Base-by-base conservation (phyloP, 2,888 invertebrate genomes). In the Melipona beecheii region DNA sequence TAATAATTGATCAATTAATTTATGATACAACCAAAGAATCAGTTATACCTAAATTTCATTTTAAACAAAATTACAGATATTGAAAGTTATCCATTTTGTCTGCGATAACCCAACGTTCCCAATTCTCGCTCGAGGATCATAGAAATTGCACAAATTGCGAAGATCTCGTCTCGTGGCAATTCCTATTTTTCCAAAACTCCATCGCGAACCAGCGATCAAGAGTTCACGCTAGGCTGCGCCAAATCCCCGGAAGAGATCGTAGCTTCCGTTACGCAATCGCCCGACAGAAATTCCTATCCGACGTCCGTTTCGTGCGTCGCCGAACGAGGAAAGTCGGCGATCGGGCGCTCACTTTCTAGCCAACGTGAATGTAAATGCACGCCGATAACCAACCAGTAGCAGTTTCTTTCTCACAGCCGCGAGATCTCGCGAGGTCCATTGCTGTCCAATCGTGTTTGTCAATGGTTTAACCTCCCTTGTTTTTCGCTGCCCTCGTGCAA, bases 211-310 rank as follows among this genome's bases (percentile, higher is more conserved):
- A 1, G 27, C 19, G 27, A 27, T 2, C 43, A 11, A 19, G 17
- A 9, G 27, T 60, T 60, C 27, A 60, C 27, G 60, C 60, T 27
- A 60, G 24, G 60, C 60, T 60, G 60, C 60, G 9, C 19, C 60
- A 27, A 60, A 60, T 31, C 31, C 64, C 50, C 24, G 27, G 70
- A 36, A 52, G 43, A 52, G 36, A 52, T 50, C 65, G n/a, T 31
- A 68, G 52, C 64, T 74, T 74, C 64, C 69, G 74, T 82, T 82
- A 70, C 79, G 82, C 66, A 79, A 82, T 71, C 64, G 65, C 5
- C 11, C 60, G 75, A 49, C 52, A 79, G 66, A 76, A 79, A 78
- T 79, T 82, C 76, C 64, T 68, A 62, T 72, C 64, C 50, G 71
- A 49, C 66, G 54, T 50, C 69, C 11, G 27, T 52, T 19, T 17